Conservation (phyloP, 2,797 vertebrate genomes). For the Odontamblyopus rebecca region DNA sequence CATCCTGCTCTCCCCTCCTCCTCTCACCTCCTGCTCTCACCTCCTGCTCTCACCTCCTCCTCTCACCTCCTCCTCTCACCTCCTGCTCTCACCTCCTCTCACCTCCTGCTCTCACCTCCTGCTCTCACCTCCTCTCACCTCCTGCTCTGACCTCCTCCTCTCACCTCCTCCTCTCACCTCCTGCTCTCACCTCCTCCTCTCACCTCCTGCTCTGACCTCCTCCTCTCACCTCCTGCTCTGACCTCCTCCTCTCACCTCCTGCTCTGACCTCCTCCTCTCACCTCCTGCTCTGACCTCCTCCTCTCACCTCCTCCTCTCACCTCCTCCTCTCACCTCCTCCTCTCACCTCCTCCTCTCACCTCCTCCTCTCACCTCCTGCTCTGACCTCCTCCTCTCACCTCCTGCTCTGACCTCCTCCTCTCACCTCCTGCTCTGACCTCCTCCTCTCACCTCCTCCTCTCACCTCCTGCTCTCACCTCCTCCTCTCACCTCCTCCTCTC, state of each 20-base stretch:
- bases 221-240: no score
- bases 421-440: no score
- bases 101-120: no score
- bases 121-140: no score
- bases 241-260: no score
- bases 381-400: no score
- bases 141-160: no score
- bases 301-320: no score
- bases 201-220: no score
- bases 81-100: not conserved
- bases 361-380: no score
- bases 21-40: conserved; percentile 22
- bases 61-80: not conserved
- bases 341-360: not conserved
- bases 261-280: no score
- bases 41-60: not conserved
- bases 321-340: not conserved
- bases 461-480: not conserved
- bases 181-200: not conserved
- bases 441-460: not conserved
- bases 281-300: conserved; percentile 20
- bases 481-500: not conserved
- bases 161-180: no score
- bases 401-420: not conserved
- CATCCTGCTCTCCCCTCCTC: conserved; percentile 23